Evolutionary conservation across 1,140 invertebrate genomes (phyloP).

Genomic region (Cydia pomonella): DNA sequence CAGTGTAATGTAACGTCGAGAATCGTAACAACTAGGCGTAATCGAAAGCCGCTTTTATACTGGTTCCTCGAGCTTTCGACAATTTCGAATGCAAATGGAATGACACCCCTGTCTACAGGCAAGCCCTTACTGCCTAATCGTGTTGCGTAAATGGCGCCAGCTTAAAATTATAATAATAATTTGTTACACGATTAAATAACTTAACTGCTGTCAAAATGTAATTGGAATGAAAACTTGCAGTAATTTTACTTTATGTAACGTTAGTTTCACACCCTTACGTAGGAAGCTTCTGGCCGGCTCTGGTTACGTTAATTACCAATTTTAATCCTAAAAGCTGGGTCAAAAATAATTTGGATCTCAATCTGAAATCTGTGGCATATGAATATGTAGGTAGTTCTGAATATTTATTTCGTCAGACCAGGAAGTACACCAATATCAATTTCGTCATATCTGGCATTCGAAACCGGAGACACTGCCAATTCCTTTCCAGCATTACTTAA

Average conservation of each 20-base stretch:
- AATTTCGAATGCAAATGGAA: not conserved
- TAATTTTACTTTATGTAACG: conserved; percentile 21
- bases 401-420: not conserved
- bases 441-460: conserved; percentile 1
- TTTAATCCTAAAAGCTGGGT: not conserved
- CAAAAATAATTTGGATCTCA: not conserved
- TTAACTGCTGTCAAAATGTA: conserved; percentile 30
- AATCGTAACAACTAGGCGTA: not conserved
- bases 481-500: not conserved
- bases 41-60: not conserved
- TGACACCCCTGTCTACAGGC: conserved; percentile 37
- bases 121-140: conserved; percentile 47
- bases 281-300: not conserved
- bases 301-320: not conserved
- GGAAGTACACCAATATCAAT: not conserved
- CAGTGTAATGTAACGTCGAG: not conserved
- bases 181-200: conserved; percentile 29
- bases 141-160: conserved; percentile 48
- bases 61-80: not conserved
- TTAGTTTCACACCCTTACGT: not conserved
- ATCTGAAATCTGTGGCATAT: not conserved
- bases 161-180: conserved; percentile 35
- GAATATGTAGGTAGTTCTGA: not conserved
- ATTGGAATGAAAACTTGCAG: conserved; percentile 30
- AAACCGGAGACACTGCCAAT: not conserved